Base-by-base conservation (phyloP, 2,888 invertebrate genomes). In the Druceiella hillmani region DNA sequence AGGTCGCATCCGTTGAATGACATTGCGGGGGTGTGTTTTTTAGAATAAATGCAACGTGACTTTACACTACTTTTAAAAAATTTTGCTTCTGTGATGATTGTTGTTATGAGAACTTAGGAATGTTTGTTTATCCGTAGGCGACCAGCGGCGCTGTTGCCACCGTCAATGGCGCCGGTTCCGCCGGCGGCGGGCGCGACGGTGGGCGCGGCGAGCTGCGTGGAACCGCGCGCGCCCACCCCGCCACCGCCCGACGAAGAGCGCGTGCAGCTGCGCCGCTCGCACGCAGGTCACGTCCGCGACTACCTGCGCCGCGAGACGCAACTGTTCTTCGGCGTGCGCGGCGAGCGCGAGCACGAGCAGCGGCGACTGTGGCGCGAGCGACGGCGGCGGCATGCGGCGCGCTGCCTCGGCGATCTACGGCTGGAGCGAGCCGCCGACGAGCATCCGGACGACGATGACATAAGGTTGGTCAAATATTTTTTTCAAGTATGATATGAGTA, bases 241-340 rank as follows among this genome's bases (percentile, higher is more conserved):
- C 20, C 46, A 15, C 31, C 35, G 38, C 33, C 47, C 44, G 41
- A 44, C 41, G 65, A 66, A 46, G 67, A 64, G 33, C 50, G 43
- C 22, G 67, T 69, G 46, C 59, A 68, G 62, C 66, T 69, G 49
- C 62, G 69, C 35, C 54, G 66, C 35, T 63, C 54, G 3, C 66
- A 68, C 48, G 67, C 68, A 1, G 59, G 66, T 6, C 67, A 63
- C n/a, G 68, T 70, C 31, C 58, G 69, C 46, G 67, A 82, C 56
- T 86, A 82, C 61, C 79, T 89, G 55, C 85, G 80, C 58, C 75
- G 80, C 50, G 87, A 87, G 59, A 85, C 88, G 39, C 85, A 86
- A 38, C 83, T 81, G 50, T 90, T 90, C 66, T 89, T 91, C 60
- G 90, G 89, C 12, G 82, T 91, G 40, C 83, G 85, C 55, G 83